phyloP scores from a whole-genome alignment of 2,888 invertebrate species.

The Strigamia crassipes region DNA sequence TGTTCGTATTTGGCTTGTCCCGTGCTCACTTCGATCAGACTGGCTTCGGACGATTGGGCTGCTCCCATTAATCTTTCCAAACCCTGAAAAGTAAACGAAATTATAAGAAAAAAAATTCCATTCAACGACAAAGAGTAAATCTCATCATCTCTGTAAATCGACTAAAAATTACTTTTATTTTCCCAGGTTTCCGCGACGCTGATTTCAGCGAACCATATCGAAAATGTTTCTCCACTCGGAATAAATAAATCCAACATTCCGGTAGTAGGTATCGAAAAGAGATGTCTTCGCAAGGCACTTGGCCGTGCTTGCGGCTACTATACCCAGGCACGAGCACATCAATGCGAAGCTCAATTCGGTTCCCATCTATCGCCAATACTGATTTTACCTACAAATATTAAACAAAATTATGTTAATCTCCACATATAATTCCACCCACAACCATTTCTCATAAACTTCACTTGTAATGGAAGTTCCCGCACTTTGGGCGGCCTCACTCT shows the following conservation, averaged over 20 bases:
- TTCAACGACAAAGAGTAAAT: background rate
- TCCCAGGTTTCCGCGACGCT: slow-evolving; percentile 67
- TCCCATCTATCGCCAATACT: slow-evolving; percentile 54
- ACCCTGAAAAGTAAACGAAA: slow-evolving; percentile 61
- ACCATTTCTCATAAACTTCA: slow-evolving; percentile 64
- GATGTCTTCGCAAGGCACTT: slow-evolving; percentile 97
- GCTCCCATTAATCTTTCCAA: slow-evolving; percentile 90
- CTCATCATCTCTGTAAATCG: too few species aligned
- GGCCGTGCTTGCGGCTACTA: slow-evolving; percentile 91
- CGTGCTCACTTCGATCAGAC: slow-evolving; percentile 92
- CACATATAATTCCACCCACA: background rate
- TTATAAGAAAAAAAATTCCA: too few species aligned
- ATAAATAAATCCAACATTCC: slow-evolving; percentile 99
- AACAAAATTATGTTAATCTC: background rate
- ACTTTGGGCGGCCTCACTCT: slow-evolving; percentile 93
- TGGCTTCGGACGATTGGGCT: slow-evolving; percentile 86
- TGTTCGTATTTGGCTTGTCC: slow-evolving; percentile 99
- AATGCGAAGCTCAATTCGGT: slow-evolving; percentile 88
- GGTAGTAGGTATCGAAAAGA: slow-evolving; percentile 95
- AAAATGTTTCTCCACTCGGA: slow-evolving; percentile 97
- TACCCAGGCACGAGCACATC: slow-evolving; percentile 97
- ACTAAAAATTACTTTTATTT: slow-evolving; percentile 61
- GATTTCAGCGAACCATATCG: slow-evolving; percentile 97
- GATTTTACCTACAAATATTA: slow-evolving; percentile 51
- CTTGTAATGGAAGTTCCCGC: slow-evolving; percentile 93